These are phyloP conservation scores for Allophyes oxyacanthae DNA, from an alignment of 2,888 invertebrate genomes.

Conservation along the genomic window DNA sequence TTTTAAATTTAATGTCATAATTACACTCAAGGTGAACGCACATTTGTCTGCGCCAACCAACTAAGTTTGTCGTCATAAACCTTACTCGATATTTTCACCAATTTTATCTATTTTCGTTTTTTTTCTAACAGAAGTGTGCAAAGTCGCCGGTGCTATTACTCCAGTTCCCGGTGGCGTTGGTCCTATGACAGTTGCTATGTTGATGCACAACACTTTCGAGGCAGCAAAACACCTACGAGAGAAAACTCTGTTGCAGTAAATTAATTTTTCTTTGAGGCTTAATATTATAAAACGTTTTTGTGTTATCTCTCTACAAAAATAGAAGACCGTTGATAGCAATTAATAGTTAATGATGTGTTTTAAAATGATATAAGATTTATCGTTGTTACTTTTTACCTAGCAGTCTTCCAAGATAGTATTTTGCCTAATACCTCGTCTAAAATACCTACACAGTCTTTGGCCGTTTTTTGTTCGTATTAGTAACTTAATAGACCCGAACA, in stretches of 20 bases:
- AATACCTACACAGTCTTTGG: conserved; percentile 11
- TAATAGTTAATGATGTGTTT: too few relatives aligned
- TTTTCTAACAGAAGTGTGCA: conserved; percentile 90
- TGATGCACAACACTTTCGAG: conserved; percentile 96
- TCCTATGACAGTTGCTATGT: conserved; percentile 98
- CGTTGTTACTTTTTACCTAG: neutral
- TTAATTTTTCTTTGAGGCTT: conserved; percentile 12
- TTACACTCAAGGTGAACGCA: too few relatives aligned
- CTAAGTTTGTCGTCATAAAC: too few relatives aligned
- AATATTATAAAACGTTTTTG: neutral
- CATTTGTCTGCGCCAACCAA: too few relatives aligned
- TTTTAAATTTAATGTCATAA: too few relatives aligned
- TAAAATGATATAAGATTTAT: too few relatives aligned
- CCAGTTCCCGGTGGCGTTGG: conserved; percentile 98
- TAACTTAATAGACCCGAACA: neutral
- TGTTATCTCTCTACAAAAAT: conserved; percentile 11
- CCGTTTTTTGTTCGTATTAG: conserved; percentile 7
- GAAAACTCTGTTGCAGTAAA: conserved; percentile 58
- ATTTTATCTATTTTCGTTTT: neutral
- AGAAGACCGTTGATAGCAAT: neutral
- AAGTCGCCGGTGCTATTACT: conserved; percentile 95
- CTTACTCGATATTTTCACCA: neutral
- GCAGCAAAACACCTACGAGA: conserved; percentile 90
- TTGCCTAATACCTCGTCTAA: conserved; percentile 3
- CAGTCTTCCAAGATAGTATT: neutral